These are phyloP conservation scores for Erythrolamprus reginae DNA, from an alignment of 2,113 vertebrate species.

Conservation along the genomic window DNA sequence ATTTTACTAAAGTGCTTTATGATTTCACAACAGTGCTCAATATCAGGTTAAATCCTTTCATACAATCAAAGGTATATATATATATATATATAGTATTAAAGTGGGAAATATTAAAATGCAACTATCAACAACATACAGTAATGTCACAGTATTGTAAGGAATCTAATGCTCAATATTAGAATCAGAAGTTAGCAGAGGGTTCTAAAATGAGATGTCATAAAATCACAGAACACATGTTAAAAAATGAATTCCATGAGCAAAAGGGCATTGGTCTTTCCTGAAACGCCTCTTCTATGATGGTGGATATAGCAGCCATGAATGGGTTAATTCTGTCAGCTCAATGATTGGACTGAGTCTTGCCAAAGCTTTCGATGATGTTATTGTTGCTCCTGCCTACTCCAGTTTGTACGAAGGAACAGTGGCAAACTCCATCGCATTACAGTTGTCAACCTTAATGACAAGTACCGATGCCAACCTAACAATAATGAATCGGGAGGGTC, in stretches of 20 bases:
- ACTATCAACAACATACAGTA: neutral
- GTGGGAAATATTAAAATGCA: neutral
- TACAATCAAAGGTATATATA: neutral
- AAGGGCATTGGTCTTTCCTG: too few species aligned
- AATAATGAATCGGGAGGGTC: too few species aligned
- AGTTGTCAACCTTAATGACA: too few species aligned
- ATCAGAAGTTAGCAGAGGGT: neutral
- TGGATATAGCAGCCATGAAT: too few species aligned
- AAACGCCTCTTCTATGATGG: too few species aligned
- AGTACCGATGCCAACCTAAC: too few species aligned
- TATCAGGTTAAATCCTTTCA: neutral
- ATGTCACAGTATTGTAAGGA: neutral
- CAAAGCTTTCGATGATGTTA: too few species aligned
- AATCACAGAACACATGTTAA: neutral
- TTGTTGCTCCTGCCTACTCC: too few species aligned
- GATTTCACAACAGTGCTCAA: neutral
- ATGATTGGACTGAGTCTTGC: too few species aligned
- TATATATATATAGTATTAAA: neutral
- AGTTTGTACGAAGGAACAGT: too few species aligned
- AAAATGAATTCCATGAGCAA: neutral
- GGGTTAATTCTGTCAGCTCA: too few species aligned
- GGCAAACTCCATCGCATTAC: too few species aligned
- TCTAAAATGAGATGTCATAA: neutral
- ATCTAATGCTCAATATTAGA: neutral
- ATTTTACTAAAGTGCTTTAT: neutral